phyloP scores from a whole-genome alignment of 2,113 vertebrate genomes.

The Otis tarda region DNA sequence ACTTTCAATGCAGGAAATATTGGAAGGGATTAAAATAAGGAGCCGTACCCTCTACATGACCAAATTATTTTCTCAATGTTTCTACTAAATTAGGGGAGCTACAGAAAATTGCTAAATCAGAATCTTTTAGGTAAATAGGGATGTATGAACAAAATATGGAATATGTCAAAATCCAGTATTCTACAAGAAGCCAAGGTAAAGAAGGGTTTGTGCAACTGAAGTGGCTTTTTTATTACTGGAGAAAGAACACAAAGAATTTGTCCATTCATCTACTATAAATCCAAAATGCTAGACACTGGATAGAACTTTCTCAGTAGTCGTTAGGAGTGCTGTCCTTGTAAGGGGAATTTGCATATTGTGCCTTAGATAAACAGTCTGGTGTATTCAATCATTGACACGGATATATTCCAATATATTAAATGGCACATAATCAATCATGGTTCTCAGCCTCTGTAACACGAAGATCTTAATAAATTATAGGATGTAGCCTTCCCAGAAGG shows the following conservation, averaged over 20 bases:
- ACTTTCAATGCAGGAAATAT: background rate
- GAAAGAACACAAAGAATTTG: background rate
- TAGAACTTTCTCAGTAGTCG: background rate
- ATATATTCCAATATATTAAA: background rate
- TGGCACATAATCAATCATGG: background rate
- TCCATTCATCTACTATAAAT: background rate
- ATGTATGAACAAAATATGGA: background rate
- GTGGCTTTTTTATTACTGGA: background rate
- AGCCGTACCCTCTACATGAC: background rate
- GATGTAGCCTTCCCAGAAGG: background rate
- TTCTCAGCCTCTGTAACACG: background rate
- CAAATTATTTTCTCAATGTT: background rate
- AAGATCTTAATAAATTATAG: background rate
- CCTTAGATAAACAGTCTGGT: background rate
- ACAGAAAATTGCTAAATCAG: background rate
- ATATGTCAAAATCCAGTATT: background rate
- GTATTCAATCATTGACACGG: background rate
- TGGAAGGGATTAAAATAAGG: background rate
- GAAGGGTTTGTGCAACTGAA: background rate
- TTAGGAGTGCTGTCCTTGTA: background rate
- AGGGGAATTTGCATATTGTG: background rate
- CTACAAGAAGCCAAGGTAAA: background rate
- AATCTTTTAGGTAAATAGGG: background rate
- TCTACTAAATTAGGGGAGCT: background rate
- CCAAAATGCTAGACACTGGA: background rate